Conservation (phyloP, 2,113 vertebrate genomes). For the Nerophis ophidion region DNA sequence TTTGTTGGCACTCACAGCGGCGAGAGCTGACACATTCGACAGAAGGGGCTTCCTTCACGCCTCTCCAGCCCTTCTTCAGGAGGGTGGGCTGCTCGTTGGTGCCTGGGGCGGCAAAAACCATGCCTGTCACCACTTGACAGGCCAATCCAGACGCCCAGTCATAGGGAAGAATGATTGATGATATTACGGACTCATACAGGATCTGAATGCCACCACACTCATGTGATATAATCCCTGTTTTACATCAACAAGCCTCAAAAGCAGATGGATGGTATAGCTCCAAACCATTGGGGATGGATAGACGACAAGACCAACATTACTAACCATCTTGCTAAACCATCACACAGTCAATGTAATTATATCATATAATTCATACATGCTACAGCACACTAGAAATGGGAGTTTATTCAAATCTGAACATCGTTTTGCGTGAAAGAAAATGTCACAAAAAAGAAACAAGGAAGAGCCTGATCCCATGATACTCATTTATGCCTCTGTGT, state of each 20-base stretch:
- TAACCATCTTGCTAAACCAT: conserved; percentile 25
- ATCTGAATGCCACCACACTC: conserved; percentile 58
- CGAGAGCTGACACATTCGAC: conserved; percentile 65
- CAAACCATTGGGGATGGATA: conserved; percentile 5
- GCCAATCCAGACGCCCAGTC: conserved; percentile 54
- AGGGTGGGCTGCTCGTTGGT: conserved; percentile 51
- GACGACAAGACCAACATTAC: conserved; percentile 18
- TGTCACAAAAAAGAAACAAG: not conserved
- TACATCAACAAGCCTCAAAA: conserved; percentile 51
- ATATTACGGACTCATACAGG: conserved; percentile 59
- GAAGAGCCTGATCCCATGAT: not conserved
- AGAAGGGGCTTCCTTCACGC: conserved; percentile 44
- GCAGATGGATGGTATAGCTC: conserved; percentile 41
- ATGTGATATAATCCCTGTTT: conserved; percentile 60
- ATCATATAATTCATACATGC: conserved; percentile 3
- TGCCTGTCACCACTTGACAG: conserved; percentile 62
- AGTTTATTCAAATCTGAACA: not conserved
- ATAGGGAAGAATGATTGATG: conserved; percentile 63
- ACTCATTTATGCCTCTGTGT: not conserved
- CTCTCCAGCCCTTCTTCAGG: conserved; percentile 43
- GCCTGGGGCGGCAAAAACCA: conserved; percentile 53
- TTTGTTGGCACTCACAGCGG: conserved; percentile 56
- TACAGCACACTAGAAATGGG: not conserved
- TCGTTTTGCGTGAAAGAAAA: not conserved
- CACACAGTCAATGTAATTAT: conserved; percentile 1